These are phyloP conservation scores for Leuciscus waleckii DNA, from an alignment of 2,797 vertebrate genomes.

Conservation along the genomic window DNA sequence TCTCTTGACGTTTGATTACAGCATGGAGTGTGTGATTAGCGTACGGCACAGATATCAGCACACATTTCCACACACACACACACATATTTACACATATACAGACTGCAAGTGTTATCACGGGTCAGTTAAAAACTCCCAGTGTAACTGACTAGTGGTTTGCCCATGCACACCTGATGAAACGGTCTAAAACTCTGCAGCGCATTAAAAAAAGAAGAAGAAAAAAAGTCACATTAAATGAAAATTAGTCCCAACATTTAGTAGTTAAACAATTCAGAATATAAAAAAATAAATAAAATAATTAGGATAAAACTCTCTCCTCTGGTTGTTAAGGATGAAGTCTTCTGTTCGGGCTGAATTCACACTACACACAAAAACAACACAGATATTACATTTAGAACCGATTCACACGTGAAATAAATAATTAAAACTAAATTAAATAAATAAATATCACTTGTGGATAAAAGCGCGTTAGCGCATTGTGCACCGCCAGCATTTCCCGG, in stretches of 20 bases:
- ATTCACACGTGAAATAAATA: too few relatives aligned
- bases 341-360: slow-evolving; percentile 25
- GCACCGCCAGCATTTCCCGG: too few relatives aligned
- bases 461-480: too few relatives aligned
- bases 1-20: neutral
- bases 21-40: neutral
- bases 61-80: neutral
- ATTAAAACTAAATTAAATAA: too few relatives aligned
- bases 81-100: slow-evolving; percentile 16
- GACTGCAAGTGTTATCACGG: neutral
- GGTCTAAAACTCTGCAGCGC: neutral
- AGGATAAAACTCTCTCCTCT: neutral
- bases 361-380: neutral
- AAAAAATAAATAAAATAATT: slow-evolving; percentile 16
- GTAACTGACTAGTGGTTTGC: slow-evolving; percentile 31
- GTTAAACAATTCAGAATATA: slow-evolving; percentile 10
- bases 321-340: neutral
- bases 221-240: neutral
- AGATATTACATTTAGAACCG: too few relatives aligned
- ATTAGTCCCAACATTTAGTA: neutral
- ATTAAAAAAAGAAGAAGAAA: neutral
- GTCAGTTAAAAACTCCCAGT: slow-evolving; percentile 10
- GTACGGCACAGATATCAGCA: neutral
- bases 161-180: slow-evolving; percentile 15
- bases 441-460: too few relatives aligned